Conservation (phyloP, 92 coral and sea anemone genomes). For the Metridium senile region DNA sequence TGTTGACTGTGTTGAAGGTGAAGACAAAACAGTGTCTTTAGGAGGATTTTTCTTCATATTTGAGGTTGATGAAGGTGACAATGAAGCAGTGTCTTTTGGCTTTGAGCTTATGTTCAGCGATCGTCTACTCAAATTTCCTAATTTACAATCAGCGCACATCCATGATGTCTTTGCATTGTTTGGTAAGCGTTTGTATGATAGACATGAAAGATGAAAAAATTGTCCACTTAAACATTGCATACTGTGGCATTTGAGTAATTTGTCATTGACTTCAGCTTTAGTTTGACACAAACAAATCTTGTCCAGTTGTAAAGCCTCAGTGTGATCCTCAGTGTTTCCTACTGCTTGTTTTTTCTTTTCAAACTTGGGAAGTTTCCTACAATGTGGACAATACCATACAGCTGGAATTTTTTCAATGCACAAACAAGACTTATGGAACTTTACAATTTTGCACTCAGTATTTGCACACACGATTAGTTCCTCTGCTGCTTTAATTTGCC, state of each 20-base stretch:
- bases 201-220: constrained; percentile 47
- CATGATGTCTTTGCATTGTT: constrained; percentile 51
- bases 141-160: constrained; percentile 48
- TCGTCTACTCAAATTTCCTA: not conserved
- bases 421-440: constrained; percentile 37
- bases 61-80: not conserved
- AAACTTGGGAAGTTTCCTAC: constrained; percentile 46
- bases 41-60: too few relatives aligned
- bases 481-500: constrained; percentile 15
- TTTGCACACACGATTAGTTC: constrained; percentile 14
- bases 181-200: constrained; percentile 48
- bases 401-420: constrained; percentile 34
- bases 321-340: not conserved
- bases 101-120: not conserved
- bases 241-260: constrained; percentile 51
- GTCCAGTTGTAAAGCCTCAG: constrained; percentile 23
- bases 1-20: not conserved
- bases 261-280: constrained; percentile 37
- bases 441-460: constrained; percentile 14
- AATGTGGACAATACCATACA: constrained; percentile 39
- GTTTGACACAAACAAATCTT: constrained; percentile 20
- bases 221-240: constrained; percentile 35
- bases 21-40: not conserved
- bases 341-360: not conserved
- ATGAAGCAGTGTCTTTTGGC: not conserved